Evolutionary conservation across 2,113 vertebrate species (phyloP), one percentile per base, ranked within the genome.

Genomic region (Pomatostomus ruficeps): DNA sequence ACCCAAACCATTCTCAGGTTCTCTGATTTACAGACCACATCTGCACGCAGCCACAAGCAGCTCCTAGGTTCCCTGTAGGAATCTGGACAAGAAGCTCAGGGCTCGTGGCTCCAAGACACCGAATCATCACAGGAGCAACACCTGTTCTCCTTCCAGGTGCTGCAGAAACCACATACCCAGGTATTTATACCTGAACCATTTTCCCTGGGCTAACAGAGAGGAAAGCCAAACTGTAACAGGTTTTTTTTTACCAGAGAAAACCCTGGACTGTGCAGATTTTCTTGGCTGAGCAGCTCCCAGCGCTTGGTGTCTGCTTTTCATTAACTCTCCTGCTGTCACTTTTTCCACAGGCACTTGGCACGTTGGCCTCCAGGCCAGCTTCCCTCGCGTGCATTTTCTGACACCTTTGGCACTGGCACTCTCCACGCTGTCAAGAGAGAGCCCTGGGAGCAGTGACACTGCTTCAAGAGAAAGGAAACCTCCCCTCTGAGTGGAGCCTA

Each of bases 301-400:
- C 0, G 0, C 84, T 88, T 18, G 0, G 38, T 3, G 58, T 82
- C 96, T 97, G 96, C 57, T 97, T 96, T 80, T 55, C 93, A 95
- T 97, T 86, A 94, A 62, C 79, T 90, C 83, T 16, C 57, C 80
- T 29, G 72, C 93, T 77, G 88, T 96, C 94, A 81, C 54, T 81
- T 90, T 93, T 97, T 94, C 95, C 94, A 88, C 51, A 31, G n/a
- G 62, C 65, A 1, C 81, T 62, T n/a, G 4, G 85, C 74, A 79
- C 55, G 1, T 14, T 4, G 51, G 38, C 77, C 84, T 52, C 42
- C 81, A 48, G 77, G 42, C 23, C 9, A 33, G 55, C 54, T 38
- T 10, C 48, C 63, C 74, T 43, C 70, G 70, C 26, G 2, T 10
- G 6, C 18, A 3, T 23, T 43, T 38, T 63, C 73, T 15, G 1